Percentiles rank a stretch among this genome's conserved stretches.
These are phyloP conservation scores for Protonemura montana DNA, from an alignment of 2,888 invertebrate species.

Conservation along the genomic window DNA sequence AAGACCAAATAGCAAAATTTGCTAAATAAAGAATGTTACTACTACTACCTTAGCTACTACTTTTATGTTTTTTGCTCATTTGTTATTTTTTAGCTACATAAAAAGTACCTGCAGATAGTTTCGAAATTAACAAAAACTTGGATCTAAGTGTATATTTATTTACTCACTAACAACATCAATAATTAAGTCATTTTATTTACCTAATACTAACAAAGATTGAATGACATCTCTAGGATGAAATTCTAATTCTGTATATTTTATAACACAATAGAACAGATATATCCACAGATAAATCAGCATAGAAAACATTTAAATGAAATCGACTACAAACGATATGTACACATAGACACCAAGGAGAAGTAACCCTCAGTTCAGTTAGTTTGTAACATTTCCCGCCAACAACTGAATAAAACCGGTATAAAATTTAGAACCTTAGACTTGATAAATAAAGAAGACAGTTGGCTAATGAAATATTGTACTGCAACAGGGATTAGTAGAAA, in stretches of 20 bases:
- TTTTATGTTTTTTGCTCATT: too few relatives aligned
- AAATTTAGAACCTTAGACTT: not conserved
- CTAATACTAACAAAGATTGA: not conserved
- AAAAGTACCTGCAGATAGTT: not conserved
- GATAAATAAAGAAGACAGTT: not conserved
- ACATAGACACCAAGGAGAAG: not conserved
- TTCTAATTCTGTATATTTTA: not conserved
- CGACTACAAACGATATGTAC: not conserved
- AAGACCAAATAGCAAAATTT: too few relatives aligned
- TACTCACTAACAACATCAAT: not conserved
- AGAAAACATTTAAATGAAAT: not conserved
- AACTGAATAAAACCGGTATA: not conserved
- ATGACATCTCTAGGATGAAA: not conserved
- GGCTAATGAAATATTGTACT: conserved; percentile 22
- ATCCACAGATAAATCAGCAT: not conserved
- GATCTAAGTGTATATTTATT: not conserved
- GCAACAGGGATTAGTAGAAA: conserved; percentile 25
- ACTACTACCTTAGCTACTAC: too few relatives aligned
- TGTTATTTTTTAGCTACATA: not conserved
- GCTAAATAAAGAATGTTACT: too few relatives aligned
- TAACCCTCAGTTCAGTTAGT: not conserved
- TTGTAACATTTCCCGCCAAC: not conserved
- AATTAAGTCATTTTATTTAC: not conserved
- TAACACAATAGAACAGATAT: not conserved
- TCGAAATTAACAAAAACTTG: not conserved